Evolutionary conservation across 1,140 invertebrate species (phyloP), one percentile per base, ranked within the genome.

Genomic region (Hermetia illucens): DNA sequence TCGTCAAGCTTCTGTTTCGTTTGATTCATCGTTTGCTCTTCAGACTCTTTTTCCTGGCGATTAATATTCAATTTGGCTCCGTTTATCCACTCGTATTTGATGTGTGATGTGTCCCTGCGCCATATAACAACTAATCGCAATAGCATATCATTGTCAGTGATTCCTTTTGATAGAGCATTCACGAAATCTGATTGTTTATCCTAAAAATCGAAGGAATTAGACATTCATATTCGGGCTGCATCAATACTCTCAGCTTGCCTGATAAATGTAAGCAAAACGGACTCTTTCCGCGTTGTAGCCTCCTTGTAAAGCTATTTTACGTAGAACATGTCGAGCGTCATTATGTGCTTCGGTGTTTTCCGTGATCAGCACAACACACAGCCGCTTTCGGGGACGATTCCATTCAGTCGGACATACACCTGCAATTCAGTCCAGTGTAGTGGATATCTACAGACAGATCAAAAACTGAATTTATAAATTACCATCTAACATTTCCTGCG

Each of bases 61-160:
- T 63, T 55, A 17, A 69, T 55, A 15, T 54, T 55, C n/a, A 70
- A 67, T 77, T 77, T 82, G 9, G 70, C 70, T 32, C 70, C 69
- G 40, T 72, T 67, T 3, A 89, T 58, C 89, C 91, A 95, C 52
- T 93, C 87, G 53, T 92, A 95, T 52, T 85, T 86, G n/a, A 94
- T 64, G 38, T 82, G 76, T 16, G 76, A 76, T 13, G 74, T 71
- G 56, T 92, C 87, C 30, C 80, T 70, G 15, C 90, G 70, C 88
- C 90, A 95, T 42, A 96, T 77, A 21, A 95, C 79, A 1, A 90
- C 87, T 31, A 88, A 74, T 27, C 79, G 72, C 31, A 82, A 59
- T 20, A 77, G 56, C 25, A 79, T 71, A 42, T 81, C 75, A 41
- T 64, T 58, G 12, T 44, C 50, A 3, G 62, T 62, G 3, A 59